Evolutionary conservation across 1,140 invertebrate genomes (phyloP).

Genomic region (Zaprionus taronus): DNA sequence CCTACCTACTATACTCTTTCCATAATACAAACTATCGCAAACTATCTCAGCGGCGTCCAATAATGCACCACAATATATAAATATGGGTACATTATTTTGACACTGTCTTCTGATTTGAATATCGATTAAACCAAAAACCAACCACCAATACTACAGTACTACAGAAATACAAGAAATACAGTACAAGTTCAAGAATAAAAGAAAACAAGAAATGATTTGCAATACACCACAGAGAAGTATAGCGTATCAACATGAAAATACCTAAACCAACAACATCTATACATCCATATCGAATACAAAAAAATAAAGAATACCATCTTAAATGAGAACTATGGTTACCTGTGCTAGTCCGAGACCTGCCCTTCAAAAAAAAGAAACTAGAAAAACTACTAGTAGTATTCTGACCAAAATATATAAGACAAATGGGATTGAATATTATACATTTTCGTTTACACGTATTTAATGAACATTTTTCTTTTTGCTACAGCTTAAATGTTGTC

Average conservation of each 20-base stretch:
- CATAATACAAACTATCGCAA: conserved; percentile 81
- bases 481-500: conserved; percentile 63
- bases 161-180: conserved; percentile 56
- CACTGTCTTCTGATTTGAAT: conserved; percentile 85
- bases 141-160: conserved; percentile 58
- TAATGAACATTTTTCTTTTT: conserved; percentile 84
- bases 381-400: conserved; percentile 25
- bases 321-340: conserved; percentile 57
- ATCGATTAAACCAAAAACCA: conserved; percentile 67
- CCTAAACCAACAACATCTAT: conserved; percentile 33
- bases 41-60: conserved; percentile 78
- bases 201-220: conserved; percentile 31
- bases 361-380: conserved; percentile 22
- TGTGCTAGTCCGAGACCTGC: conserved; percentile 60
- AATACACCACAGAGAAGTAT: conserved; percentile 78
- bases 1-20: conserved; percentile 70
- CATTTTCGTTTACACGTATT: conserved; percentile 85
- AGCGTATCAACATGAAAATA: conserved; percentile 67
- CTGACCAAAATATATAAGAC: conserved; percentile 57
- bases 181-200: conserved; percentile 59
- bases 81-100: conserved; percentile 84
- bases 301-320: conserved; percentile 22
- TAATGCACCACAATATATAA: conserved; percentile 73
- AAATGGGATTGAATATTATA: conserved; percentile 85
- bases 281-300: conserved; percentile 42